Evolutionary conservation across 2,797 vertebrate genomes (phyloP).

Genomic region (Typhlichthys eigenmanni): DNA sequence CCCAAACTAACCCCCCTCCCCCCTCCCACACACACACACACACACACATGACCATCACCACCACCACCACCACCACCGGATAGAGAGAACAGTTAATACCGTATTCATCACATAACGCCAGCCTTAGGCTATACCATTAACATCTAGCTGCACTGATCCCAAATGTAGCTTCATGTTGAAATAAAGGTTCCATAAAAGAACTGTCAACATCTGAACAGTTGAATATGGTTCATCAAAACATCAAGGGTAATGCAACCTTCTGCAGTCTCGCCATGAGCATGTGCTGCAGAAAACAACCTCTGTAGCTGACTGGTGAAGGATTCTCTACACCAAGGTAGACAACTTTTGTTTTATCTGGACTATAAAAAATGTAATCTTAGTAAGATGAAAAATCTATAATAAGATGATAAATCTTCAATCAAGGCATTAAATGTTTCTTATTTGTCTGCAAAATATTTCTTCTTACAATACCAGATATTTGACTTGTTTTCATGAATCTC

Average conservation of each 20-base stretch:
- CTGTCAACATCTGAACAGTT: constrained; percentile 48
- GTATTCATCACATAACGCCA: constrained; percentile 36
- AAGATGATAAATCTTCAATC: no score
- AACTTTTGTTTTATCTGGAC: neutral
- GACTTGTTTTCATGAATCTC: no score
- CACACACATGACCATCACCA: no score
- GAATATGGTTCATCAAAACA: constrained; percentile 43
- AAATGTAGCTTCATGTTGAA: constrained; percentile 42
- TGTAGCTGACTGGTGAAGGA: neutral
- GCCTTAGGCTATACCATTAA: constrained; percentile 34
- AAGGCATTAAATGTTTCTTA: no score
- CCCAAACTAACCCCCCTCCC: no score
- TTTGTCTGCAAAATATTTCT: no score
- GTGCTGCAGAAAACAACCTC: neutral
- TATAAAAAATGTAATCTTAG: neutral
- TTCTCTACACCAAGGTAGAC: neutral
- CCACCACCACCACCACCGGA: constrained; percentile 11
- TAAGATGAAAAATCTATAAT: no score
- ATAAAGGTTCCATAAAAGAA: constrained; percentile 49
- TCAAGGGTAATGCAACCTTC: constrained; percentile 10
- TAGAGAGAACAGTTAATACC: constrained; percentile 40
- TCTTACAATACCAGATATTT: no score
- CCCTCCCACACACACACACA: no score
- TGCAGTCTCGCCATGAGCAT: no score
- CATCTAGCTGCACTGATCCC: constrained; percentile 45